Base-by-base conservation (phyloP, 2,113 vertebrate genomes). In the Amphilophus citrinellus region DNA sequence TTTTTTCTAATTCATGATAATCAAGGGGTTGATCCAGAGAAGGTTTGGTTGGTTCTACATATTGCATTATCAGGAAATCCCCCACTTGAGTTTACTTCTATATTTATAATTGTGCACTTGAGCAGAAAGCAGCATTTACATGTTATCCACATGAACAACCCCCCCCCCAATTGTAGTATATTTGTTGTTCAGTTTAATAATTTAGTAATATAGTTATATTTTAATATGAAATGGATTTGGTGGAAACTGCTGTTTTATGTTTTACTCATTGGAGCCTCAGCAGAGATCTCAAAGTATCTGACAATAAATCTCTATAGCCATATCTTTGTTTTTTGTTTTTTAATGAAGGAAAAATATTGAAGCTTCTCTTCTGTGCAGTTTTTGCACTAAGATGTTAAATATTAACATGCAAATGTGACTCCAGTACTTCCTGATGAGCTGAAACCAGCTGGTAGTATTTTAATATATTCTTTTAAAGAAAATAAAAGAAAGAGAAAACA, bases 191-290 rank as follows among this genome's bases (percentile, higher is more conserved):
- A 7, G 17, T 17, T 50, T 50, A 50, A 17, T 1, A 5, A 50
- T 15, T 50, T 50, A 50, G 5, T 17, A 17, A 17, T 17, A 17
- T 6, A 50, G 84, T n/a, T 57, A 61, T 89, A 88, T 94, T 94
- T 86, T 4, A 37, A 20, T 20, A 37, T 62, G 5, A 9, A 20
- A 37, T 37, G 61, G 71, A 14, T 68, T 35, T 15, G 10, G 6
- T 30, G 35, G 6, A 58, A 14, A 56, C 22, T 32, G 20, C 6
- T 18, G 6, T 63, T 10, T 39, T 39, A 9, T 37, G 14, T 17
- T 37, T 53, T 7, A 50, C 47, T 62, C 14, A 61, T 7, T 32
- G 6, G 6, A 32, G 1, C 1, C 13, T 30, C 24, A 61, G 15
- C 10, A 61, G 59, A 24, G 30, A 11, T 22, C 22, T 13, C 4